These are phyloP conservation scores for Chaetodon trifascialis DNA, from an alignment of 2,113 vertebrate genomes.

Conservation along the genomic window DNA sequence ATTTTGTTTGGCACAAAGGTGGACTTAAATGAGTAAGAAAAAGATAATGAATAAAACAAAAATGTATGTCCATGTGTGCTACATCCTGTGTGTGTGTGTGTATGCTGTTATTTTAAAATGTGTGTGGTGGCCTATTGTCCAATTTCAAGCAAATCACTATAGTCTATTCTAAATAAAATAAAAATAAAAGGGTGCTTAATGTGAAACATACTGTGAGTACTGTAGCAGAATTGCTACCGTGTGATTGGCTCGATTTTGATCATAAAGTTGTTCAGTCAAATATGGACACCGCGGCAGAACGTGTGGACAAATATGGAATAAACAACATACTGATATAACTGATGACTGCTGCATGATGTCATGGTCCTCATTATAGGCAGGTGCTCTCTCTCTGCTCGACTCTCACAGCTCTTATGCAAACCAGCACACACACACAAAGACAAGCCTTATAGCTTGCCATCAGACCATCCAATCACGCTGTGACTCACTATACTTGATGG, in stretches of 20 bases:
- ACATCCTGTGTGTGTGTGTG: too few species aligned
- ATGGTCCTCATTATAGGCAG: slow-evolving; percentile 5
- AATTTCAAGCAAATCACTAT: too few species aligned
- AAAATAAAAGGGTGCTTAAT: neutral
- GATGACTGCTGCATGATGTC: slow-evolving; percentile 4
- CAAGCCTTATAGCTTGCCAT: slow-evolving; percentile 16
- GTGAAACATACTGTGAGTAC: neutral
- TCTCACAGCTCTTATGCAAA: slow-evolving; percentile 8
- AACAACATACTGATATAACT: neutral
- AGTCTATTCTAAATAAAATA: too few species aligned
- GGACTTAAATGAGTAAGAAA: too few species aligned
- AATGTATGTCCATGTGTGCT: too few species aligned
- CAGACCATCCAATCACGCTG: slow-evolving; percentile 28
- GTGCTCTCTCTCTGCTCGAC: neutral
- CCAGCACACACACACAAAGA: neutral
- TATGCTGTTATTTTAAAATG: too few species aligned
- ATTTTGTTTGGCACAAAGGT: neutral
- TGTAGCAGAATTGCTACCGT: neutral
- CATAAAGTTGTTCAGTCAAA: neutral
- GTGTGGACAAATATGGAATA: neutral
- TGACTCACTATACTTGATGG: slow-evolving; percentile 39
- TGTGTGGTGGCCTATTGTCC: too few species aligned
- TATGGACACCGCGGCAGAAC: neutral
- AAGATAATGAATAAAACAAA: too few species aligned
- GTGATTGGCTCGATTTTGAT: neutral